Evolutionary conservation across 2,113 vertebrate genomes (phyloP).

Genomic region (Xenus cinereus): DNA sequence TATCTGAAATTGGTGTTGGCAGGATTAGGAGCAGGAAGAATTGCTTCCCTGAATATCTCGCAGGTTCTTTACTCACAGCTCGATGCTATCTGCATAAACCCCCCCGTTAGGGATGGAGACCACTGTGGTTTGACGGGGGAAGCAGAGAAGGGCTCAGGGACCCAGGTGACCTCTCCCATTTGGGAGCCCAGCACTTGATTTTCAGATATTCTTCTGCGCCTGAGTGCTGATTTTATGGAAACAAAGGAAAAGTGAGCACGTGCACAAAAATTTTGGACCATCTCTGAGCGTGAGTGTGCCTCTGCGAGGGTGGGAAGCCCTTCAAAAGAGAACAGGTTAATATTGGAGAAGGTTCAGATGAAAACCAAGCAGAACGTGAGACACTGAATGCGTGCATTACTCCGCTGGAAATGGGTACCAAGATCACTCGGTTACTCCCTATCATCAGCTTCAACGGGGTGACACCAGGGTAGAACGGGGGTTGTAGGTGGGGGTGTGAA

Average conservation of each 20-base stretch:
- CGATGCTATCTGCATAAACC: neutral
- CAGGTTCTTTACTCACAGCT: neutral
- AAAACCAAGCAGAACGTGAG: neutral
- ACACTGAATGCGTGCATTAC: too few relatives aligned
- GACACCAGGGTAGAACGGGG: neutral
- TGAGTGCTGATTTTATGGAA: neutral
- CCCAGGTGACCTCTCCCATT: neutral
- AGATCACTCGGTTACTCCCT: fast-evolving
- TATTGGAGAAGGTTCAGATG: neutral
- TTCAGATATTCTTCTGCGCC: neutral
- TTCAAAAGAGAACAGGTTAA: neutral
- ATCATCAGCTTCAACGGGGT: fast-evolving
- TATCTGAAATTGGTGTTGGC: slow-evolving; percentile 1
- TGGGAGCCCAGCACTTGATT: neutral
- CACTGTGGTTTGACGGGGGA: neutral
- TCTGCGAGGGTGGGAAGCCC: neutral
- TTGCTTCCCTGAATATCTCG: neutral
- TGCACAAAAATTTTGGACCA: neutral
- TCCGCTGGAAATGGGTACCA: neutral
- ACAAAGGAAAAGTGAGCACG: neutral
- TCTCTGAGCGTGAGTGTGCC: too few relatives aligned
- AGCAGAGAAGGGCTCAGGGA: neutral
- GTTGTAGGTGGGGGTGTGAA: fast-evolving
- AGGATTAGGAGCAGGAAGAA: slow-evolving; percentile 24
- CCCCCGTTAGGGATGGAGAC: neutral